Evolutionary conservation across 1,140 invertebrate species (phyloP).

Genomic region (Cydia strobilella): DNA sequence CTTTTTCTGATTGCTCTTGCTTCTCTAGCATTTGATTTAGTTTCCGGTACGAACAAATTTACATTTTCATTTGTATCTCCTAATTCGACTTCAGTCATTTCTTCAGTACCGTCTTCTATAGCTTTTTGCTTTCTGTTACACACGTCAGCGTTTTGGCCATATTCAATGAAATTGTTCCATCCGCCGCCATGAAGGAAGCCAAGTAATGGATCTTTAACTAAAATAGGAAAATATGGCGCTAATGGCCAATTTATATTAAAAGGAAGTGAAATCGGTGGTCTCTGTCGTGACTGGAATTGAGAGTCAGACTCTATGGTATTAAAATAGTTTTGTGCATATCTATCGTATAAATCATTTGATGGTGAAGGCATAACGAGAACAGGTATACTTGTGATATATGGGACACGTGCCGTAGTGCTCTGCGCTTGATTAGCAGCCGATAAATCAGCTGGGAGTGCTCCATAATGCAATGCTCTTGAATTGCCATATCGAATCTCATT

Average conservation of each 20-base stretch:
- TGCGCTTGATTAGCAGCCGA: constrained; percentile 13
- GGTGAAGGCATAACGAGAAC: constrained; percentile 54
- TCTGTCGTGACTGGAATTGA: constrained; percentile 53
- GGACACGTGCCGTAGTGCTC: constrained; percentile 40
- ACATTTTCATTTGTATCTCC: constrained; percentile 39
- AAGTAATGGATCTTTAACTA: constrained; percentile 81
- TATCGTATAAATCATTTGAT: constrained; percentile 42
- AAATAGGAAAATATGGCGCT: constrained; percentile 78
- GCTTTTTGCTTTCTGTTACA: constrained; percentile 70
- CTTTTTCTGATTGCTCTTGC: constrained; percentile 59
- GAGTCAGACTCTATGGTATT: constrained; percentile 34
- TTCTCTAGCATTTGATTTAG: constrained; percentile 47
- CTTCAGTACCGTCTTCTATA: constrained; percentile 37
- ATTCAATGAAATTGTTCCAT: constrained; percentile 80
- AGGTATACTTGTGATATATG: constrained; percentile 61
- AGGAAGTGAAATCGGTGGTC: constrained; percentile 45
- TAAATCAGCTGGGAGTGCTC: background rate
- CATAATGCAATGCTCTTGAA: constrained; percentile 38
- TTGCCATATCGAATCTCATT: constrained; percentile 45
- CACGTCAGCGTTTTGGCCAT: constrained; percentile 80
- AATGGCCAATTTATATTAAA: constrained; percentile 74
- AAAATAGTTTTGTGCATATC: constrained; percentile 39
- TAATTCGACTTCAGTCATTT: constrained; percentile 35
- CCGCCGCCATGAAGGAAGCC: constrained; percentile 73
- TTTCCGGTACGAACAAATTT: constrained; percentile 34